Percentiles rank a stretch among this genome's conserved stretches.
Conservation (phyloP, 2,113 vertebrate genomes). For the Trogon melanurus region DNA sequence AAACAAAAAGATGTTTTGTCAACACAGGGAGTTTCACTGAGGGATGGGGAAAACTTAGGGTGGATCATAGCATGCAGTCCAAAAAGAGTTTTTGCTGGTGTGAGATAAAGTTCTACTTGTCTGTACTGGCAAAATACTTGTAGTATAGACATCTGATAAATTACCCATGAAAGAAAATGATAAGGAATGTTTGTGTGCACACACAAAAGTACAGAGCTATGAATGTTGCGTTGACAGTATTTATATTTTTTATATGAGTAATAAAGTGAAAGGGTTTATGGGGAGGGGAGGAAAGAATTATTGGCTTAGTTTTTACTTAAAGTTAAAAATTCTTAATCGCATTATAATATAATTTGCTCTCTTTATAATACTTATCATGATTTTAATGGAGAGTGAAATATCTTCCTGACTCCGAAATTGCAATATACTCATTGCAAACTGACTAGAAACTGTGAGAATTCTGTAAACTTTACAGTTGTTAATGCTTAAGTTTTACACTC, state of each 20-base stretch:
- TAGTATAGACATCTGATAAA: conserved; percentile 15
- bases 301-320: neutral
- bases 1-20: conserved; percentile 61
- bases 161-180: neutral
- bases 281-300: neutral
- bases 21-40: conserved; percentile 46
- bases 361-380: neutral
- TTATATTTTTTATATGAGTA: neutral
- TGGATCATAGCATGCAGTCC: neutral
- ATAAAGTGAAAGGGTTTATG: neutral
- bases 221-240: neutral
- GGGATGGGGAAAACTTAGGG: neutral
- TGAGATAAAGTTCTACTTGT: conserved; percentile 26
- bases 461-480: neutral
- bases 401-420: neutral
- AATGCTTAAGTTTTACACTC: neutral
- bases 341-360: neutral
- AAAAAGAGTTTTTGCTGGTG: neutral
- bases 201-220: neutral
- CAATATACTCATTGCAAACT: neutral
- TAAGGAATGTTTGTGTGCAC: conserved; percentile 29
- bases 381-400: neutral
- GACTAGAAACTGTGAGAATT: neutral
- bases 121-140: conserved; percentile 30
- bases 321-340: neutral